Evolutionary conservation across 2,888 invertebrate genomes (phyloP), one percentile per base, ranked within the genome.

Genomic region (Zelleria hepariella): DNA sequence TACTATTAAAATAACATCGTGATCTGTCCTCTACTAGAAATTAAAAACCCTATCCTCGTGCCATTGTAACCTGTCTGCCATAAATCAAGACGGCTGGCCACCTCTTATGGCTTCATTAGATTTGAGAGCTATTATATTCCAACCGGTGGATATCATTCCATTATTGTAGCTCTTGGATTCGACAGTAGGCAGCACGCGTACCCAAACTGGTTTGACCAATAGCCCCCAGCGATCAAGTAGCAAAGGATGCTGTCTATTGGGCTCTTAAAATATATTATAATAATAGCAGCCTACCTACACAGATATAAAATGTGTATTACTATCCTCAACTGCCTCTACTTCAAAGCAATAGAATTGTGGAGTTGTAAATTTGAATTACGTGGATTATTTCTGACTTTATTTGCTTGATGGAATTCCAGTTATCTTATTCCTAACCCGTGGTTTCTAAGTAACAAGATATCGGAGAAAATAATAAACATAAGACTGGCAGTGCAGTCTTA

Each of bases 161-260:
- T 26, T 54, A 25, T 26, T 54, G 54, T 54, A 18, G 27, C 26
- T 25, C 26, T 54, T 42, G 10, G 24, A 53, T 25, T 53, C 2
- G 24, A 53, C 25, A 18, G 18, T 54, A 18, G 54, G 18, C 24
- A n/a, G 26, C 26, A 25, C 25, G 54, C 32, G 32, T 15, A 42
- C 32, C 15, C 32, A 18, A 54, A 54, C 54, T 26, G 26, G 54
- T 54, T 54, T 54, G 23, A 54, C 15, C 15, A 51, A n/a, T 54
- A 54, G 52, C 15, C 64, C 18, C 63, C 64, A 67, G 68, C 66
- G 69, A 64, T 61, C 70, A 74, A 76, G 69, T 74, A 53, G 25
- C 27, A n/a, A 18, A 48, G 48, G 15, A 42, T 42, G 32, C 32
- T 42, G 32, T 42, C 32, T 15, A 42, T 42, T 42, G 32, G 15